A percentile compares a stretch with the other conserved stretches of the same genome.
These are phyloP conservation scores for Aphis craccivora DNA, from an alignment of 1,140 invertebrate species.

Conservation along the genomic window DNA sequence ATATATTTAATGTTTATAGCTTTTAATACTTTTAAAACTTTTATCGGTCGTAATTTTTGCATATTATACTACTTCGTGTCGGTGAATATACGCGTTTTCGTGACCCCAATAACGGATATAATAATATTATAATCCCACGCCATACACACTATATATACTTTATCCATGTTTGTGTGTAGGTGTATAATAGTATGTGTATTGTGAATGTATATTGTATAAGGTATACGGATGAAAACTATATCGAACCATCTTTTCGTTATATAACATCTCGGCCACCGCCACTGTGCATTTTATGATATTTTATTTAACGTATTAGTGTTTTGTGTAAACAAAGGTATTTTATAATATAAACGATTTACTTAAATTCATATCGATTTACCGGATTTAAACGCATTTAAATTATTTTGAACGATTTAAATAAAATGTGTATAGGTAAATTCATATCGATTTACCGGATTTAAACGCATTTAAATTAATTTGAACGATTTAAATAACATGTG, in stretches of 20 bases:
- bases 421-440: neutral
- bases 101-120: constrained; percentile 38
- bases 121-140: constrained; percentile 10
- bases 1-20: constrained; percentile 21
- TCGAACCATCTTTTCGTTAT: neutral
- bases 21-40: constrained; percentile 29
- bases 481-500: neutral
- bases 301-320: neutral
- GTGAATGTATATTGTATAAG: neutral
- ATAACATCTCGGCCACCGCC: neutral
- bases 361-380: neutral
- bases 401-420: neutral
- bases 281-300: neutral
- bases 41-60: constrained; percentile 31
- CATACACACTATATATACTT: neutral
- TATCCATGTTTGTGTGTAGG: neutral
- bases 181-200: neutral
- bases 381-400: neutral
- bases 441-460: neutral
- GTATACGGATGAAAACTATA: constrained; percentile 24
- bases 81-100: neutral
- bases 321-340: neutral
- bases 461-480: neutral
- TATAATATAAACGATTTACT: neutral
- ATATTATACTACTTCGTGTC: constrained; percentile 33